A percentile compares a stretch with the other conserved stretches of the same genome.
Evolutionary conservation across 2,797 vertebrate species (phyloP).

Genomic region (Sciaenops ocellatus): DNA sequence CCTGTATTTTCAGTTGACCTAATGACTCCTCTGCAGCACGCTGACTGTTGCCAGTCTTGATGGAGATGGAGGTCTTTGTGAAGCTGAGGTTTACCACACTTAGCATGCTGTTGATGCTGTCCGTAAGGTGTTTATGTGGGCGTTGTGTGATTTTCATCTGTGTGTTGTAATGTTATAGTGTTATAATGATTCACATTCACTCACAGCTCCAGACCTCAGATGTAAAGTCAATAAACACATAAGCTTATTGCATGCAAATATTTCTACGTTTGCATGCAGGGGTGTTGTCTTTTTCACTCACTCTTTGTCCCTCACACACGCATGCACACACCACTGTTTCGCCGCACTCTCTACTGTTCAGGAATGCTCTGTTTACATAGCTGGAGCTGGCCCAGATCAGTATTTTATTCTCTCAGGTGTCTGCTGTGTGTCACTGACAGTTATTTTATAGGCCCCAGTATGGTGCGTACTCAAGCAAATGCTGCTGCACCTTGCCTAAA

Average conservation of each 20-base stretch:
- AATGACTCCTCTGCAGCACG: constrained; percentile 13
- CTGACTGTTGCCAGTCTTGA: neutral
- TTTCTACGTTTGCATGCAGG: constrained; percentile 10
- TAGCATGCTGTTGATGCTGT: constrained; percentile 34
- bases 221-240: constrained; percentile 6
- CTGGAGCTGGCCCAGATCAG: constrained; percentile 60
- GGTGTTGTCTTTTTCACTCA: neutral
- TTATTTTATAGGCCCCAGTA: constrained; percentile 51
- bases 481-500: constrained; percentile 19
- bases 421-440: constrained; percentile 72
- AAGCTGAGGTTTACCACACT: constrained; percentile 38
- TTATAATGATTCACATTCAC: constrained; percentile 27
- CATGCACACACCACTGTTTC: neutral
- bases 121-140: constrained; percentile 58
- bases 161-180: no score
- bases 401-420: constrained; percentile 72
- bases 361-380: constrained; percentile 83
- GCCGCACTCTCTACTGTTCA: constrained; percentile 35
- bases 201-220: constrained; percentile 11
- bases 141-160: constrained; percentile 39
- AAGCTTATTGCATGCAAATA: constrained; percentile 8
- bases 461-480: constrained; percentile 5
- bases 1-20: constrained; percentile 45
- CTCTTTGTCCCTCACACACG: neutral
- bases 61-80: constrained; percentile 23